Evolutionary conservation across 2,113 vertebrate species (phyloP).

Genomic region (Ivindomyrus marchei): DNA sequence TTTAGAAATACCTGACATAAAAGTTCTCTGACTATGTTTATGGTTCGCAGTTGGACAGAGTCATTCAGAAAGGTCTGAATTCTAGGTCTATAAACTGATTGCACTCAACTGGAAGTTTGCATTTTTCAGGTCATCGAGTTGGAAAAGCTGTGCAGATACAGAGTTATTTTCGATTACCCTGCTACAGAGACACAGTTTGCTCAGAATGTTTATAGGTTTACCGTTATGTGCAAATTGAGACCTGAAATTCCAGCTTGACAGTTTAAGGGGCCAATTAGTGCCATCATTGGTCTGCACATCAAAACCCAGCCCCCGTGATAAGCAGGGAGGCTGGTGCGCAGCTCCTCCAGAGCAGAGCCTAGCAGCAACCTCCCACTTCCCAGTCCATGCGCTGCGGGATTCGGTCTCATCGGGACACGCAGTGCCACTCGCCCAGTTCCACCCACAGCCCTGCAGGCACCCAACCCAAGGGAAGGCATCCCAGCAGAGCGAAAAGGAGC

Average conservation of each 20-base stretch:
- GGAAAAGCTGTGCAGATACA: background rate
- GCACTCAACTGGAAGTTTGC: background rate
- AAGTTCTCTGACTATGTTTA: background rate
- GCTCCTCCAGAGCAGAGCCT: background rate
- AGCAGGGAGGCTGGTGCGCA: background rate
- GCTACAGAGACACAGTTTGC: background rate
- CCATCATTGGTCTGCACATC: background rate
- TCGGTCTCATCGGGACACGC: background rate
- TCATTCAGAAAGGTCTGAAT: background rate
- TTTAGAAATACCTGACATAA: background rate
- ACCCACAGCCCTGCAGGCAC: slow-evolving; percentile 7
- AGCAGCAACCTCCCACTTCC: background rate
- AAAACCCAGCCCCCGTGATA: background rate
- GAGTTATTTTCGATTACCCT: background rate
- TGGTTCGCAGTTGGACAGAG: background rate
- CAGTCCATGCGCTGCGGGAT: background rate
- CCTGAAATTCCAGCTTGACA: background rate
- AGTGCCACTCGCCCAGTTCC: background rate
- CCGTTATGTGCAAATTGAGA: background rate
- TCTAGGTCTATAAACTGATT: background rate
- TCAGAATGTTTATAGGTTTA: background rate
- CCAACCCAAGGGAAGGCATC: background rate
- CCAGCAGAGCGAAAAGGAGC: background rate
- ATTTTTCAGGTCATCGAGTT: background rate
- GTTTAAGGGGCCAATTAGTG: background rate